A percentile compares a stretch with the other conserved stretches of the same genome.
Evolutionary conservation across 2,888 invertebrate genomes (phyloP).

Genomic region (Eubasilissa splendida): DNA sequence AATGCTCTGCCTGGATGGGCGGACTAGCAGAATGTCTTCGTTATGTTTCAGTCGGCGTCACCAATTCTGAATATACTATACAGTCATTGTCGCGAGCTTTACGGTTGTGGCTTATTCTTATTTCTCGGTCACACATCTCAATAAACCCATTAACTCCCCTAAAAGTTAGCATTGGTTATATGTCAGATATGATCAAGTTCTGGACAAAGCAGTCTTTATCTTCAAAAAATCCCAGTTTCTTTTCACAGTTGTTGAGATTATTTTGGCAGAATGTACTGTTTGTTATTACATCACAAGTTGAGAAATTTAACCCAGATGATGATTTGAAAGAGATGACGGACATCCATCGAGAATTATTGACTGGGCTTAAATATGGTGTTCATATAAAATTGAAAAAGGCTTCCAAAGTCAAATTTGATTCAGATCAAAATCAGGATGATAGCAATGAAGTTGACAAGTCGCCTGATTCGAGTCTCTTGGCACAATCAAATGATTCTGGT

Average conservation of each 20-base stretch:
- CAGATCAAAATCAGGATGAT: slow-evolving; percentile 60
- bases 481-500: slow-evolving; percentile 15
- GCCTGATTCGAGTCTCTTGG: not conserved
- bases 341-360: slow-evolving; percentile 63
- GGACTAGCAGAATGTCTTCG: slow-evolving; percentile 84
- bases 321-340: slow-evolving; percentile 67
- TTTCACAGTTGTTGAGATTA: slow-evolving; percentile 64
- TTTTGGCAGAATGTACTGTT: slow-evolving; percentile 68
- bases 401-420: slow-evolving; percentile 70
- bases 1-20: slow-evolving; percentile 77
- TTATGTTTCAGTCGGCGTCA: slow-evolving; percentile 67
- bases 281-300: slow-evolving; percentile 61
- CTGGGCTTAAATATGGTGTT: slow-evolving; percentile 62
- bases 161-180: slow-evolving; percentile 61
- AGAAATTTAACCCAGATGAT: slow-evolving; percentile 65
- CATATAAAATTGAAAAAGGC: slow-evolving; percentile 62
- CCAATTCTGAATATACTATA: slow-evolving; percentile 20
- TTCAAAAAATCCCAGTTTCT: slow-evolving; percentile 59
- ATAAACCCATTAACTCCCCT: slow-evolving; percentile 61
- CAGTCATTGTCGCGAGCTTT: slow-evolving; percentile 48
- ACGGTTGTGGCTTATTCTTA: slow-evolving; percentile 61
- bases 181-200: slow-evolving; percentile 63
- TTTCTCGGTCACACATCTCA: slow-evolving; percentile 58
- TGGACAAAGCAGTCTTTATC: slow-evolving; percentile 65
- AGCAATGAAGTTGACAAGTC: slow-evolving; percentile 61